A percentile compares a stretch with the other conserved stretches of the same genome.
phyloP scores from a whole-genome alignment of 2,113 vertebrate species.

The Candoia aspera region DNA sequence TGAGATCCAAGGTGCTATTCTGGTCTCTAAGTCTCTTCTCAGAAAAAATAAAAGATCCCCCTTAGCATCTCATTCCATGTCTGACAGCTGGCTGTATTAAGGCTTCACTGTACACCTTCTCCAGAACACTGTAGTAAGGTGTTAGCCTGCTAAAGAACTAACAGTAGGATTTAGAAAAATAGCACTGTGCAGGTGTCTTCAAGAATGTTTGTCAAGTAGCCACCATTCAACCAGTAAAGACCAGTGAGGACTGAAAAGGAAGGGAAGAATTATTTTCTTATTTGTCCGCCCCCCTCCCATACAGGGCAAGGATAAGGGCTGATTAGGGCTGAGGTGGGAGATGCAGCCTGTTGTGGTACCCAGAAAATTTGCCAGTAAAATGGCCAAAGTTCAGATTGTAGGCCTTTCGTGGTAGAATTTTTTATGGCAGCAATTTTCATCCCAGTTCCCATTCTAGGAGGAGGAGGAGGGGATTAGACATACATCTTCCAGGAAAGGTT shows the following conservation, averaged over 20 bases:
- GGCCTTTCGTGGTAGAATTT: neutral
- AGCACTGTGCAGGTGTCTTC: neutral
- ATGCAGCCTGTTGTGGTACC: too few species aligned
- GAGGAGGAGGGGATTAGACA: neutral
- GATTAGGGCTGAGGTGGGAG: too few species aligned
- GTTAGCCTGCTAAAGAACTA: neutral
- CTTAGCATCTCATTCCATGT: neutral
- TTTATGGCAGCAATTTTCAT: too few species aligned
- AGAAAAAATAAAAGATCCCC: constrained; percentile 2
- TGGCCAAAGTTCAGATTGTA: neutral
- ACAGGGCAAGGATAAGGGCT: too few species aligned
- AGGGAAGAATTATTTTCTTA: too few species aligned
- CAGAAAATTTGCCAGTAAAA: too few species aligned
- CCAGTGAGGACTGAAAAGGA: neutral
- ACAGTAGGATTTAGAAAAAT: neutral
- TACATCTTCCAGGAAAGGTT: neutral
- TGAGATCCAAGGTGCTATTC: constrained; percentile 44
- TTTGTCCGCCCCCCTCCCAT: too few species aligned
- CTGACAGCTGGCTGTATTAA: too few species aligned
- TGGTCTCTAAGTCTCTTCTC: constrained; percentile 3
- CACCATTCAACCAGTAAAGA: neutral
- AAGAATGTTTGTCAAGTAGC: too few species aligned
- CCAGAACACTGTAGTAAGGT: constrained; percentile 10
- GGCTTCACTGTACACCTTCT: neutral
- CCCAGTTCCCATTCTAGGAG: neutral